A percentile compares a stretch with the other conserved stretches of the same genome.
Evolutionary conservation across 2,888 invertebrate genomes (phyloP).

Genomic region (Andrena bucephala): DNA sequence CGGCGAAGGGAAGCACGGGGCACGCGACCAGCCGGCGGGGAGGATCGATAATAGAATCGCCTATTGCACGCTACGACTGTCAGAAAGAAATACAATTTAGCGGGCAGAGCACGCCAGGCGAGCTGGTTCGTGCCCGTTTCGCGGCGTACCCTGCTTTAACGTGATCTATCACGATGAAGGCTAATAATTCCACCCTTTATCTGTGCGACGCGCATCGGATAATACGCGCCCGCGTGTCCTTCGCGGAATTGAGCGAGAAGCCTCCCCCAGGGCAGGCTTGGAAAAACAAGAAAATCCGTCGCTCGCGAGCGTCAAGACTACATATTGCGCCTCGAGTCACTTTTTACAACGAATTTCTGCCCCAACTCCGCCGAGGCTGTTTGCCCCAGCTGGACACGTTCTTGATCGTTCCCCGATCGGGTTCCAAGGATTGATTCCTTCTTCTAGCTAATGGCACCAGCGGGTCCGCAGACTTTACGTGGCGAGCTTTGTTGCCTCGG

Average conservation of each 20-base stretch:
- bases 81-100: slow-evolving; percentile 77
- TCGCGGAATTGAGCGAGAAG: neutral
- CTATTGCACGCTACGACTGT: slow-evolving; percentile 79
- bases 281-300: neutral
- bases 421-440: too few relatives aligned
- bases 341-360: too few relatives aligned
- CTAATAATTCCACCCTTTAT: slow-evolving; percentile 48
- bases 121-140: slow-evolving; percentile 28
- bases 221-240: slow-evolving; percentile 8
- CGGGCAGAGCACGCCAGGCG: slow-evolving; percentile 49
- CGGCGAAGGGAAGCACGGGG: slow-evolving; percentile 48
- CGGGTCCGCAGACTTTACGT: too few relatives aligned
- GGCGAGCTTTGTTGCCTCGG: neutral
- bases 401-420: too few relatives aligned
- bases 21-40: slow-evolving; percentile 68
- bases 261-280: neutral
- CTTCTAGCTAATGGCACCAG: too few relatives aligned
- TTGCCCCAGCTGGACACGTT: too few relatives aligned
- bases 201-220: slow-evolving; percentile 23
- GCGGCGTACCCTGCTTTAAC: slow-evolving; percentile 23
- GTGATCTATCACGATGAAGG: slow-evolving; percentile 48
- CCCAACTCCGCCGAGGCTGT: too few relatives aligned
- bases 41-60: slow-evolving; percentile 82
- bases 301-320: too few relatives aligned
- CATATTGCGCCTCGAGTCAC: too few relatives aligned